Percentiles rank a stretch among this genome's conserved stretches.
These are phyloP conservation scores for Arctia plantaginis DNA, from an alignment of 2,888 invertebrate genomes.

Conservation along the genomic window DNA sequence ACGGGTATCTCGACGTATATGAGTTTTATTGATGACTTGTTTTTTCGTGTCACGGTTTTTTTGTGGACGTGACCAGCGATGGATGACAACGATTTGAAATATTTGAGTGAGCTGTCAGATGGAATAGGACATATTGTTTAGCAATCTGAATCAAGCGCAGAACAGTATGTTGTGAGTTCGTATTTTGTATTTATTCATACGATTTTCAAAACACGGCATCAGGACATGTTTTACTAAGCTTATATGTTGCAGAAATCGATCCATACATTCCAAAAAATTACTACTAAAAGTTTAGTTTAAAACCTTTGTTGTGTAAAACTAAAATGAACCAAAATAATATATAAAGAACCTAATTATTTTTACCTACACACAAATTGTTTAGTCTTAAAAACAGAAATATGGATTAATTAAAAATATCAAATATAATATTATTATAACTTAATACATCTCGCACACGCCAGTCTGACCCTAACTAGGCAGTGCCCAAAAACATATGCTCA, in stretches of 20 bases:
- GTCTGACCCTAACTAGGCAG: too few relatives aligned
- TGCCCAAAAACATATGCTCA: too few relatives aligned
- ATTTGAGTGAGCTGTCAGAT: slow-evolving; percentile 1
- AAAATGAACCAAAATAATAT: too few relatives aligned
- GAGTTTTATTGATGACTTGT: slow-evolving; percentile 32
- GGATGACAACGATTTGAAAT: slow-evolving; percentile 15
- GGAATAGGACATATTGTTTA: slow-evolving; percentile 16
- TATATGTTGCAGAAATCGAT: too few relatives aligned
- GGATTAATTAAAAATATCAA: not conserved
- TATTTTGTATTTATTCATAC: not conserved
- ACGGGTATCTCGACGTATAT: slow-evolving; percentile 21
- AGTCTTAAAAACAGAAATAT: not conserved
- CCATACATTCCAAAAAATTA: not conserved
- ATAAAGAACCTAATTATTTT: not conserved
- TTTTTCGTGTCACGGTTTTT: slow-evolving; percentile 16
- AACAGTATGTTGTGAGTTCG: not conserved
- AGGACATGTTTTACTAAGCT: too few relatives aligned
- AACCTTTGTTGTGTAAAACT: not conserved
- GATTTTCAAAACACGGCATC: not conserved
- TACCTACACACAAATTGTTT: not conserved
- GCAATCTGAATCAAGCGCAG: slow-evolving; percentile 5
- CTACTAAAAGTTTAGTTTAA: not conserved
- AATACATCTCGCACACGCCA: not conserved
- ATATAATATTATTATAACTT: not conserved
- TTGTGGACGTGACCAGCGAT: slow-evolving; percentile 22